phyloP scores from a whole-genome alignment of 2,113 vertebrate genomes.

The Silurus glanis region DNA sequence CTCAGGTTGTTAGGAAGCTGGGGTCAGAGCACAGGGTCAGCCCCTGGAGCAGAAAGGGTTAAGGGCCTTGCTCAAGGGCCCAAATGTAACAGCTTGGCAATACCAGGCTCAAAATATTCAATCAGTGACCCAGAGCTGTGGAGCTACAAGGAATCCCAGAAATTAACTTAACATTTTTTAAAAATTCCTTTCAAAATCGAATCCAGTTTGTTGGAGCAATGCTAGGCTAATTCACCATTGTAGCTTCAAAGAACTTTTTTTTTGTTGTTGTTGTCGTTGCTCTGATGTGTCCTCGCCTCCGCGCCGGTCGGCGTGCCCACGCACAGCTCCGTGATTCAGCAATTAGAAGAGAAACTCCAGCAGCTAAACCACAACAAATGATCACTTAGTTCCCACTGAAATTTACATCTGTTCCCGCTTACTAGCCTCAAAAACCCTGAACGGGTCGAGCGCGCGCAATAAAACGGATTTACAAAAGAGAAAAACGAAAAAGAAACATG shows the following conservation, averaged over 20 bases:
- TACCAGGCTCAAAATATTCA: too few species aligned
- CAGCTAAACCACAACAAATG: slow-evolving; percentile 61
- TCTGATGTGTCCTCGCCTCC: slow-evolving; percentile 25
- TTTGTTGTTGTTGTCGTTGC: neutral
- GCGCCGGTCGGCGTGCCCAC: slow-evolving; percentile 42
- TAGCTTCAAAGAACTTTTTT: neutral
- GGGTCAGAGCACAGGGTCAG: too few species aligned
- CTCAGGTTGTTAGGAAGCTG: too few species aligned
- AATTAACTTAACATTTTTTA: neutral
- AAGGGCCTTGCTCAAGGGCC: too few species aligned
- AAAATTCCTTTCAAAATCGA: neutral
- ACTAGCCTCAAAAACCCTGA: slow-evolving; percentile 40
- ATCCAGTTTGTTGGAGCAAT: neutral
- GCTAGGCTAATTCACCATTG: neutral
- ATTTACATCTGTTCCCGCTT: slow-evolving; percentile 47
- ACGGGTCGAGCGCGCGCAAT: slow-evolving; percentile 44
- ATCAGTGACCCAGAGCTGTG: too few species aligned
- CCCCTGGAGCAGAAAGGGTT: too few species aligned
- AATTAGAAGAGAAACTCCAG: slow-evolving; percentile 52
- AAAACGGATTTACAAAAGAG: slow-evolving; percentile 49
- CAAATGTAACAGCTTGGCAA: too few species aligned
- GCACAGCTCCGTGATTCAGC: slow-evolving; percentile 44
- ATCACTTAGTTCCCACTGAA: slow-evolving; percentile 50
- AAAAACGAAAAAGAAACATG: slow-evolving; percentile 22
- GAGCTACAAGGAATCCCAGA: too few species aligned